These are phyloP conservation scores for Adelges cooleyi DNA, from an alignment of 1,140 invertebrate genomes.

Conservation along the genomic window DNA sequence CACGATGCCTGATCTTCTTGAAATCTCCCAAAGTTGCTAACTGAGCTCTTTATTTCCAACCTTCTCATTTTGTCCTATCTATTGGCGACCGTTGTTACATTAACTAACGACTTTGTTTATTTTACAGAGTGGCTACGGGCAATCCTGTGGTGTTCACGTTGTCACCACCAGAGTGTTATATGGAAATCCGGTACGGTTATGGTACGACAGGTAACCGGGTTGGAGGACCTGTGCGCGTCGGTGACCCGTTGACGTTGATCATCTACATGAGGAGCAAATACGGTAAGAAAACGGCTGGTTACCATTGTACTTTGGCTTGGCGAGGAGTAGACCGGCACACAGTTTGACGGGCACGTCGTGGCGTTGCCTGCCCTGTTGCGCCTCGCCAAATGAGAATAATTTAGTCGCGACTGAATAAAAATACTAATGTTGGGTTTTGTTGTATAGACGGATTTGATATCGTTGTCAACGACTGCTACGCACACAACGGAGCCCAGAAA, in stretches of 20 bases:
- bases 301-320: no score
- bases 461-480: constrained; percentile 89
- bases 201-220: constrained; percentile 70
- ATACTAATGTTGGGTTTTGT: no score
- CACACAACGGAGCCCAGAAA: constrained; percentile 85
- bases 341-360: neutral
- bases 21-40: no score
- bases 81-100: no score
- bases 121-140: constrained; percentile 71
- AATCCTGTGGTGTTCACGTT: constrained; percentile 89
- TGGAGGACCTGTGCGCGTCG: constrained; percentile 76
- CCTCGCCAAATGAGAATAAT: neutral
- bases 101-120: no score
- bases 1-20: no score
- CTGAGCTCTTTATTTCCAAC: no score
- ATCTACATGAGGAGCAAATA: constrained; percentile 92
- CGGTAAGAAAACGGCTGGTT: constrained; percentile 44
- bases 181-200: constrained; percentile 85
- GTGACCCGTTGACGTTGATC: constrained; percentile 80
- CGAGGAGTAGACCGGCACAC: no score
- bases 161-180: constrained; percentile 85
- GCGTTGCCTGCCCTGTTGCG: neutral
- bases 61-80: no score
- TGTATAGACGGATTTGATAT: constrained; percentile 81
- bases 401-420: no score